phyloP scores from a whole-genome alignment of 2,797 vertebrate species.

The Cirrhinus molitorella region DNA sequence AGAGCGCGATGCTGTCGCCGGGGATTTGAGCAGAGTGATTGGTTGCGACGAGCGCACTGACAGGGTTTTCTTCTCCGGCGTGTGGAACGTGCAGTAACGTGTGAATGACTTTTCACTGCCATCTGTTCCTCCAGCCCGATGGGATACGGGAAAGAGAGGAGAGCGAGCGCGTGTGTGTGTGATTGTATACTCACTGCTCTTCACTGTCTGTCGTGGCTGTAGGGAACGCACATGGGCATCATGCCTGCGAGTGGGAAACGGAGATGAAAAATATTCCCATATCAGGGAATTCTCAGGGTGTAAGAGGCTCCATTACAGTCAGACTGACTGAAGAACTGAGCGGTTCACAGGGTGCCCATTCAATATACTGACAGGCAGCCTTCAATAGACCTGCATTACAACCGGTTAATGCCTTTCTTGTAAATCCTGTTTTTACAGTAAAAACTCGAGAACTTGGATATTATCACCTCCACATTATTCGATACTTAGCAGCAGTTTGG shows the following conservation, averaged over 20 bases:
- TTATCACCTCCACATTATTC: neutral
- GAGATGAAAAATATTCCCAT: slow-evolving; percentile 57
- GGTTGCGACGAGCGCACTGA: slow-evolving; percentile 60
- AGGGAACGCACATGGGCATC: slow-evolving; percentile 51
- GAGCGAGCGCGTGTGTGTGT: slow-evolving; percentile 38
- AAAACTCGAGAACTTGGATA: neutral
- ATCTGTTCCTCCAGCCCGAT: slow-evolving; percentile 63
- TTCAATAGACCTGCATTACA: neutral
- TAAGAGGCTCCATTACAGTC: slow-evolving; percentile 14
- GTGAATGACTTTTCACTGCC: slow-evolving; percentile 67
- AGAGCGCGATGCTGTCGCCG: slow-evolving; percentile 46
- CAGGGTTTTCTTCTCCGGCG: slow-evolving; percentile 61
- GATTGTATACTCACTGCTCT: slow-evolving; percentile 49
- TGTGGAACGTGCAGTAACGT: slow-evolving; percentile 64
- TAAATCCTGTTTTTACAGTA: neutral
- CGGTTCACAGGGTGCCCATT: slow-evolving; percentile 19
- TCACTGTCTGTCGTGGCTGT: slow-evolving; percentile 53
- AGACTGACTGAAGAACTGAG: slow-evolving; percentile 38
- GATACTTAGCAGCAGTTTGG: neutral
- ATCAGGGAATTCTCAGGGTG: slow-evolving; percentile 33
- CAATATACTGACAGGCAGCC: slow-evolving; percentile 1
- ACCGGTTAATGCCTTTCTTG: neutral
- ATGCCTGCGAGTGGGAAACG: slow-evolving; percentile 41
- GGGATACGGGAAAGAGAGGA: slow-evolving; percentile 49
- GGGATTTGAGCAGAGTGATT: slow-evolving; percentile 63